Base-by-base conservation (phyloP, 1,140 invertebrate species). In the Pogonomyrmex barbatus region DNA sequence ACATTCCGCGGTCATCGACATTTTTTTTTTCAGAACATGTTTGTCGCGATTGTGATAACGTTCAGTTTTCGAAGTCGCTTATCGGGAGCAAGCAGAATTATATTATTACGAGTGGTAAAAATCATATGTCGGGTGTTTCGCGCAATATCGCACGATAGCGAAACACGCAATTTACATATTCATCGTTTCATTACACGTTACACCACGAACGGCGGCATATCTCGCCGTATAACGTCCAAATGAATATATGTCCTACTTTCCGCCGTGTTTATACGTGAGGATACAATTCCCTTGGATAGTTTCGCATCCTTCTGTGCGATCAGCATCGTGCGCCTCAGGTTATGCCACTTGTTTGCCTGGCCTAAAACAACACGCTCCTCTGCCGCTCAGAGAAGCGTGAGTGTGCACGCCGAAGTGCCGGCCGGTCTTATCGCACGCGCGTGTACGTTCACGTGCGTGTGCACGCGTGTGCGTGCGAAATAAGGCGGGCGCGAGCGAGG, bases 281-380 rank as follows among this genome's bases (percentile, higher is more conserved):
- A 33, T 73, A 5, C 42, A 62, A 39, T 77, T 47, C 52, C 17
- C 77, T 42, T n/a, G 36, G 30, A 12, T 45, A 60, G 56, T 33
- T 50, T 75, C 62, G 70, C 56, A 30, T 76, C 70, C 50, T 86
- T 82, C 65, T 58, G 58, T 82, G 47, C 70, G 30, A 62, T 9
- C 24, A 6, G 17, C 30, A 42, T 30, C n/a, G 14, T 17, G 10
- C 68, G 78, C 81, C 42, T 17, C 30, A 45, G 47, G 45, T 47
- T 45, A 10, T 12, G 63, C 50, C 85, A 85, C 85, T 82, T 91
- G 73, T 89, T 90, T 88, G 89, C 88, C 47, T 83, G 67, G 86
- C 85, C 88, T 90, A 85, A 89, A 91, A 90, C 81, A 91, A 91
- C 89, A 90, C 86, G 50, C 89, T 85, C 56, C 24, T 60, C n/a